Evolutionary conservation across 2,888 invertebrate genomes (phyloP).

Genomic region (Aspidiotus rigidus): DNA sequence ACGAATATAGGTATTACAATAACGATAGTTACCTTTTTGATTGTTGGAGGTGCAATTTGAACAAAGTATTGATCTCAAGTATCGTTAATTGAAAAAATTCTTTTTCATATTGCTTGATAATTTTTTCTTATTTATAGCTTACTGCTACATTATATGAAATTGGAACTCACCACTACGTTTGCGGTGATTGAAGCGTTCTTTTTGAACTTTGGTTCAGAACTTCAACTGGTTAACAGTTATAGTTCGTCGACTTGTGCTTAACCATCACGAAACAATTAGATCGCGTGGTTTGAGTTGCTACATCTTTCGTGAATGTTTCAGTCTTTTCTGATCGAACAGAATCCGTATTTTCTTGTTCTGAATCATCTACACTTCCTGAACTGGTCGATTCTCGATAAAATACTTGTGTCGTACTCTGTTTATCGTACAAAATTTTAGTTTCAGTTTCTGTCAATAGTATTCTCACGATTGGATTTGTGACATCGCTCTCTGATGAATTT

Average conservation of each 20-base stretch:
- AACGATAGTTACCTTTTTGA: constrained; percentile 9
- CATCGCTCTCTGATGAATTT: too few relatives aligned
- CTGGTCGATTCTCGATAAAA: not conserved
- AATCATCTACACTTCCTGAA: not conserved
- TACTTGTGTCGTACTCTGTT: constrained; percentile 3
- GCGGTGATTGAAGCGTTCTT: not conserved
- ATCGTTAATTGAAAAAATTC: not conserved
- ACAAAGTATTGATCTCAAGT: not conserved
- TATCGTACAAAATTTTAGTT: constrained; percentile 10
- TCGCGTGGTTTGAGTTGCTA: not conserved
- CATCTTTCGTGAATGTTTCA: constrained; percentile 15
- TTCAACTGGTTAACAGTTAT: not conserved
- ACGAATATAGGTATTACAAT: not conserved
- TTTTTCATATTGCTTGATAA: not conserved
- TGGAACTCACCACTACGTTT: too few relatives aligned
- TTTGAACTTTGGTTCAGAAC: not conserved
- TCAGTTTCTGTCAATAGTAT: constrained; percentile 16
- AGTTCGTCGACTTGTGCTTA: constrained; percentile 16
- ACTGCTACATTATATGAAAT: too few relatives aligned
- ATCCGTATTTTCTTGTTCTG: not conserved
- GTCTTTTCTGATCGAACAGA: not conserved
- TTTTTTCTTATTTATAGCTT: not conserved
- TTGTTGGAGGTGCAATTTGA: not conserved
- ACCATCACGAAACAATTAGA: constrained; percentile 18
- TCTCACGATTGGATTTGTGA: constrained; percentile 11